Conservation (phyloP, 1,140 invertebrate species). For the Luehdorfia chinensis region DNA sequence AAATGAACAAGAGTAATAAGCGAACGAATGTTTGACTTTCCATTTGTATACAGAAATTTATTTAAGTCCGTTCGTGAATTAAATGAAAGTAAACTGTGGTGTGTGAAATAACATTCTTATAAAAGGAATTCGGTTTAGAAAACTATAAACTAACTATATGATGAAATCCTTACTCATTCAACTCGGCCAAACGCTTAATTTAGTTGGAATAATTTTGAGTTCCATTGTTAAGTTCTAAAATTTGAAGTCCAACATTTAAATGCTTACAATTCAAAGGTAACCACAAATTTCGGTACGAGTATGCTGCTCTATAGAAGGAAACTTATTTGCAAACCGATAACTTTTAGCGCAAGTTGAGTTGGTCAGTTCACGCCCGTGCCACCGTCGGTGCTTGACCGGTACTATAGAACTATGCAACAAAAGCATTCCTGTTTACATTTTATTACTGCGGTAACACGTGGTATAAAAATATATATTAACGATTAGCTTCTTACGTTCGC, state of each 20-base stretch:
- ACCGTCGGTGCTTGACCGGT: conserved; percentile 33
- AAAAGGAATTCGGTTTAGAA: conserved; percentile 40
- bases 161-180: conserved; percentile 63
- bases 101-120: conserved; percentile 26
- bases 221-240: conserved; percentile 70
- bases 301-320: conserved; percentile 55
- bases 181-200: conserved; percentile 65
- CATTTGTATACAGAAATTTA: too few species aligned
- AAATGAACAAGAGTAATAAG: too few species aligned
- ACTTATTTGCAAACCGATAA: conserved; percentile 71
- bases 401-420: conserved; percentile 44
- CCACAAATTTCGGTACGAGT: conserved; percentile 69
- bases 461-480: conserved; percentile 10
- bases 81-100: too few species aligned
- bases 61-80: too few species aligned
- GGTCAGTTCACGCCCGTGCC: conserved; percentile 40
- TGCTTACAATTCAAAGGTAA: conserved; percentile 73
- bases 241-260: conserved; percentile 67
- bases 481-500: conserved; percentile 1
- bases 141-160: conserved; percentile 61
- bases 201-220: conserved; percentile 69
- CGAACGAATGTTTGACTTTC: too few species aligned
- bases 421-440: conserved; percentile 37
- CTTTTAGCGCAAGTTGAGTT: conserved; percentile 51
- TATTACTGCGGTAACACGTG: conserved; percentile 8